A percentile compares a stretch with the other conserved stretches of the same genome.
Conservation (phyloP, 2,888 invertebrate genomes). For the Athripsodes cinereus region DNA sequence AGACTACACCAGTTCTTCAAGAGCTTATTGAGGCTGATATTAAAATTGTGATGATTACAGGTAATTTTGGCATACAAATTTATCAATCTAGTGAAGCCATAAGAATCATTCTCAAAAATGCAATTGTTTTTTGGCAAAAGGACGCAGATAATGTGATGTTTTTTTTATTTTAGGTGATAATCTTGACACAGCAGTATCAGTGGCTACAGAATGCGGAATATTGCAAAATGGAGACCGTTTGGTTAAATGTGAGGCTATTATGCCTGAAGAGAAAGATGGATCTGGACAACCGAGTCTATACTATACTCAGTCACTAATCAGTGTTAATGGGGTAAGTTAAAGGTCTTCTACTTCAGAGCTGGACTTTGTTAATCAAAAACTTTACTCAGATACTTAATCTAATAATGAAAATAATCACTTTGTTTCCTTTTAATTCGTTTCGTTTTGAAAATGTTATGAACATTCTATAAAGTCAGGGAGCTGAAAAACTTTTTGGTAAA, state of each 20-base stretch:
- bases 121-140: no score
- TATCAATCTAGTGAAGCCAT: no score
- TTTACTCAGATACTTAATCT: no score
- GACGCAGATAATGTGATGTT: no score
- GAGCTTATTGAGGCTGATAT: slow-evolving; percentile 80
- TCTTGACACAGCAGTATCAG: slow-evolving; percentile 87
- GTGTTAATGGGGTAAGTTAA: slow-evolving; percentile 20
- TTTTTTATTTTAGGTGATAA: slow-evolving; percentile 64
- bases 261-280: slow-evolving; percentile 11
- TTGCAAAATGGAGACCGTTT: slow-evolving; percentile 53
- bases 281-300: slow-evolving; percentile 17
- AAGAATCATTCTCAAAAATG: no score
- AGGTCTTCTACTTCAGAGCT: no score
- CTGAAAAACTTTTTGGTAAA: no score
- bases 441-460: no score
- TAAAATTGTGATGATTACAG: slow-evolving; percentile 95
- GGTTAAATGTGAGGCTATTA: slow-evolving; percentile 30
- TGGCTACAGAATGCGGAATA: slow-evolving; percentile 87
- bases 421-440: neutral
- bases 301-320: slow-evolving; percentile 24
- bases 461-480: no score
- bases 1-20: slow-evolving; percentile 75
- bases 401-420: neutral
- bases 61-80: no score
- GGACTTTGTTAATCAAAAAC: no score